Evolutionary conservation across 2,888 invertebrate genomes (phyloP).

Genomic region (Gerris lacustris): DNA sequence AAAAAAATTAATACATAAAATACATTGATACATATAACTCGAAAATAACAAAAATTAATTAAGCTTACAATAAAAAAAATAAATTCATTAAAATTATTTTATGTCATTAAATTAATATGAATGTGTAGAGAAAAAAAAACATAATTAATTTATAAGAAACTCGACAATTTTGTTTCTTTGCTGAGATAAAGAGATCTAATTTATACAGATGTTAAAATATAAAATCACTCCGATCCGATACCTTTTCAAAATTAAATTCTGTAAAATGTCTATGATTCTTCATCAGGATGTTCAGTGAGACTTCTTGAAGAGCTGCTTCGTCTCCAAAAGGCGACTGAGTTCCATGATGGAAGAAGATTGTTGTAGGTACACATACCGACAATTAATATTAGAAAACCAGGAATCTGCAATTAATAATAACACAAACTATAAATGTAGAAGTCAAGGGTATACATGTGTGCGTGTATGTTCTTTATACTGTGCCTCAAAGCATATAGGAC

Average conservation of each 20-base stretch:
- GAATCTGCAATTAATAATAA: slow-evolving; percentile 40
- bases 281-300: slow-evolving; percentile 5
- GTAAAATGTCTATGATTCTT: background rate
- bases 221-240: no score
- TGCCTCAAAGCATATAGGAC: background rate
- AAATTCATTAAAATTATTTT: no score
- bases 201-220: no score
- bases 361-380: slow-evolving; percentile 77
- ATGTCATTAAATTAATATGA: no score
- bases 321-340: background rate
- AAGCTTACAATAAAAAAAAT: no score
- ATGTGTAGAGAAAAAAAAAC: no score
- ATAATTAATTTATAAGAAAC: no score
- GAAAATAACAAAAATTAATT: no score
- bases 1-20: no score
- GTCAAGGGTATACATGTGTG: background rate
- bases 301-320: background rate
- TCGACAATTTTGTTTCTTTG: no score
- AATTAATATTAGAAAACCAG: slow-evolving; percentile 65
- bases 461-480: background rate
- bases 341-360: slow-evolving; percentile 39
- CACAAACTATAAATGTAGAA: slow-evolving; percentile 9
- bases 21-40: no score
- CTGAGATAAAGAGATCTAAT: no score
- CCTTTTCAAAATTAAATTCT: background rate